Conservation (phyloP, 2,797 vertebrate genomes). For the Hapalemur alaotrensis region DNA sequence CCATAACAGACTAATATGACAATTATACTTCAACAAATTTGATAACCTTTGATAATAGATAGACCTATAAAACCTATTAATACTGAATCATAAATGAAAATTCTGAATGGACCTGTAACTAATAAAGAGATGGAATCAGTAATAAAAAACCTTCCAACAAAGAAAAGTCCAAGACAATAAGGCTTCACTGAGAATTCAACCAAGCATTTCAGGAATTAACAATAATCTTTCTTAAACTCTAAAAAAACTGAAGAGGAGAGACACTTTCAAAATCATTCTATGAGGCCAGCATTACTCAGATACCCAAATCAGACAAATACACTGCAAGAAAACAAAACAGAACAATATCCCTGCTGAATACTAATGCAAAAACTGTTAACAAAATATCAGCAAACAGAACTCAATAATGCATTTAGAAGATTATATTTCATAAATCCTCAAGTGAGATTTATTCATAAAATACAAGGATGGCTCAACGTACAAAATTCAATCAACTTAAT, state of each 20-base stretch:
- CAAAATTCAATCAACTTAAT: not conserved
- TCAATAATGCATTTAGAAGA: not conserved
- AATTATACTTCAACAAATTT: not conserved
- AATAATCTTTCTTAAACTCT: not conserved
- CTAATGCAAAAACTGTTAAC: not conserved
- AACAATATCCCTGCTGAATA: not conserved
- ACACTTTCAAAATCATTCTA: not conserved
- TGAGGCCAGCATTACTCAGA: not conserved
- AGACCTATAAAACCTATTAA: not conserved
- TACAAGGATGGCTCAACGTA: not conserved
- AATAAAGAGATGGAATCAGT: not conserved
- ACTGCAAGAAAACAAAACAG: not conserved
- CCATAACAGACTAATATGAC: not conserved
- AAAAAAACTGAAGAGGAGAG: not conserved
- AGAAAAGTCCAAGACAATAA: not conserved
- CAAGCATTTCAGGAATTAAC: not conserved
- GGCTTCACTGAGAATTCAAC: not conserved
- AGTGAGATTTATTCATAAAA: not conserved
- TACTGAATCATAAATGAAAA: not conserved
- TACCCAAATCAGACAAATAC: not conserved
- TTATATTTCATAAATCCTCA: not conserved
- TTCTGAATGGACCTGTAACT: not conserved
- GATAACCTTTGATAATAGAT: not conserved
- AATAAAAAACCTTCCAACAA: not conserved
- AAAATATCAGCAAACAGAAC: not conserved